Percentiles rank a stretch among this genome's conserved stretches.
These are phyloP conservation scores for Menura novaehollandiae DNA, from an alignment of 2,113 vertebrate genomes.

Conservation along the genomic window DNA sequence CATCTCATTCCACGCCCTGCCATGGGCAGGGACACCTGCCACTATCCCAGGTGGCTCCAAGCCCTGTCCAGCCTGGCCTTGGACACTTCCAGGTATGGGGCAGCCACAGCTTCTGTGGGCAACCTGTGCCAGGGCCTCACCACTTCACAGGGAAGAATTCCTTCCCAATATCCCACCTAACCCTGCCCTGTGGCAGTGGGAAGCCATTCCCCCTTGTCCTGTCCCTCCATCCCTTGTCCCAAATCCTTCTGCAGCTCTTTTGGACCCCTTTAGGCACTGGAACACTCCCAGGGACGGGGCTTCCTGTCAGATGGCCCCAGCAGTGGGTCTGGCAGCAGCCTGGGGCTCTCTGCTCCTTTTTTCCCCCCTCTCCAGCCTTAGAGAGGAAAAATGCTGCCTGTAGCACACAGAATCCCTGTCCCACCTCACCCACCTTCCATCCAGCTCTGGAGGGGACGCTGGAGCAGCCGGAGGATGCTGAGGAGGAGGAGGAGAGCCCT, in stretches of 20 bases:
- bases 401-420: neutral
- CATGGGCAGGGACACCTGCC: neutral
- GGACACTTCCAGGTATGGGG: neutral
- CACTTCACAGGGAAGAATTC: neutral
- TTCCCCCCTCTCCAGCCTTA: neutral
- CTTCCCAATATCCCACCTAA: fast-evolving
- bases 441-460: neutral
- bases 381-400: fast-evolving
- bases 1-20: neutral
- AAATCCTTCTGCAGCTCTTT: neutral
- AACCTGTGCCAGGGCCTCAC: neutral
- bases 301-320: neutral
- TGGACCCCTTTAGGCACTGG: neutral
- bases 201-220: neutral
- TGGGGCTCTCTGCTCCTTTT: neutral
- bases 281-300: neutral
- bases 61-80: fast-evolving
- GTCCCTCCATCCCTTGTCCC: neutral
- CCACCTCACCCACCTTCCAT: neutral
- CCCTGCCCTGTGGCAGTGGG: neutral
- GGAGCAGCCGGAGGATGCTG: neutral
- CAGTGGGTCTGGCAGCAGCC: neutral
- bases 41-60: neutral
- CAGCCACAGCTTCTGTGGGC: neutral
- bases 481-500: neutral